Evolutionary conservation across 2,797 vertebrate species (phyloP).

Genomic region (Chromis chromis): DNA sequence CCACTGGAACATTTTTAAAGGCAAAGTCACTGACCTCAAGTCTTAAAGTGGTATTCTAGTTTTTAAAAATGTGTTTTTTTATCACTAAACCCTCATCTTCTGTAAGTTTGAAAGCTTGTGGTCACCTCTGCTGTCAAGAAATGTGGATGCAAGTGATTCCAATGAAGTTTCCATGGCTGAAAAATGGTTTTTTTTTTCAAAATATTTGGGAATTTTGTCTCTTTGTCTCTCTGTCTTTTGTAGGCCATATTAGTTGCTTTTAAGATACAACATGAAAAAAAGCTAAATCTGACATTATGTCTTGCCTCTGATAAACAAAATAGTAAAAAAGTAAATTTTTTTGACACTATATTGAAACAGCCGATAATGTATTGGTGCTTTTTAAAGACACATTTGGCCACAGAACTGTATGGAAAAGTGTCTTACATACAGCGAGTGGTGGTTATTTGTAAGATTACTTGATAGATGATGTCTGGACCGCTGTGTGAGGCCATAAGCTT

Average conservation of each 20-base stretch:
- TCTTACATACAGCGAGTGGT: background rate
- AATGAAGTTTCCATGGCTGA: background rate
- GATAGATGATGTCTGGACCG: conserved; percentile 1
- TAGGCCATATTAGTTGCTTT: background rate
- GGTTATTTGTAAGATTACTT: background rate
- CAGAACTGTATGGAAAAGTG: no score
- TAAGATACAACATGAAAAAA: background rate
- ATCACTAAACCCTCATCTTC: background rate
- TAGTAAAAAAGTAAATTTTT: background rate
- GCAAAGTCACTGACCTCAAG: background rate
- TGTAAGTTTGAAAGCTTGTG: background rate
- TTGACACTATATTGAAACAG: background rate
- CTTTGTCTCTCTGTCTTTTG: background rate
- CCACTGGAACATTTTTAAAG: background rate
- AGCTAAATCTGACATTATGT: background rate
- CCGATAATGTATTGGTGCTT: background rate
- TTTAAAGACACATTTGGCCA: background rate
- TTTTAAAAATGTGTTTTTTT: background rate
- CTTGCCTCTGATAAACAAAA: no score
- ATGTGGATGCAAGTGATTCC: background rate
- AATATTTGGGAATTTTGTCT: no score
- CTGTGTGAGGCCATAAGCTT: conserved; percentile 7
- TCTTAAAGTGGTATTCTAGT: background rate
- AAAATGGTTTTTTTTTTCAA: no score
- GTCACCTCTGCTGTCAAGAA: background rate